Conservation (phyloP, 2,113 vertebrate species). For the Uria aalge region DNA sequence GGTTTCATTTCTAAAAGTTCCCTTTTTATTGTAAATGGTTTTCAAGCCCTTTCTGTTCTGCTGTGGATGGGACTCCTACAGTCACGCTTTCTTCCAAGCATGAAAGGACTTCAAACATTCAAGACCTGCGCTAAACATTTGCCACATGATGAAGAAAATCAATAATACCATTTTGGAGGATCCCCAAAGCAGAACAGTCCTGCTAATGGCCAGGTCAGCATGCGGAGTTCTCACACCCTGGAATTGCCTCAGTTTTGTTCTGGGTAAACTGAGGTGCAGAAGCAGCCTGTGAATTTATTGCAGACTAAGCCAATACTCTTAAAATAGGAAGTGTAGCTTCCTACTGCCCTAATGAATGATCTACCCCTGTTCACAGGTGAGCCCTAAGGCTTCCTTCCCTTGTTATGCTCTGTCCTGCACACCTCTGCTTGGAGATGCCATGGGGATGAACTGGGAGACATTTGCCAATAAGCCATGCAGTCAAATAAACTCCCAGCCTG, state of each 20-base stretch:
- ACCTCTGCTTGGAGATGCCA: not conserved
- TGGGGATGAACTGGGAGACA: not conserved
- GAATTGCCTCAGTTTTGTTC: not conserved
- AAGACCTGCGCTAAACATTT: not conserved
- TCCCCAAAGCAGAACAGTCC: not conserved
- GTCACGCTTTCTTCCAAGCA: not conserved
- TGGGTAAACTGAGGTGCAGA: not conserved
- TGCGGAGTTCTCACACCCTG: not conserved
- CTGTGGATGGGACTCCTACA: slow-evolving; percentile 3
- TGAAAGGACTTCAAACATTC: not conserved
- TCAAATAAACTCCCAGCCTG: not conserved
- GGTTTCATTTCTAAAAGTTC: not conserved
- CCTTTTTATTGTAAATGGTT: not conserved
- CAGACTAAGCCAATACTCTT: not conserved
- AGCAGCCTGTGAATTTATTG: not conserved
- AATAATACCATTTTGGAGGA: not conserved
- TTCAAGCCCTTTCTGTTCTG: not conserved
- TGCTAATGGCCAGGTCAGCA: not conserved
- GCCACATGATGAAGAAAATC: not conserved
- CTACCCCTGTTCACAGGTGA: not conserved
- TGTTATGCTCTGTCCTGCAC: not conserved
- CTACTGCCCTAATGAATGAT: not conserved
- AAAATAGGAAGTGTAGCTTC: not conserved
- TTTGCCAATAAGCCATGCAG: not conserved
- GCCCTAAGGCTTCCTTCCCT: not conserved